Evolutionary conservation across 2,888 invertebrate genomes (phyloP), one percentile per base, ranked within the genome.

Genomic region (Tenthredo livida): DNA sequence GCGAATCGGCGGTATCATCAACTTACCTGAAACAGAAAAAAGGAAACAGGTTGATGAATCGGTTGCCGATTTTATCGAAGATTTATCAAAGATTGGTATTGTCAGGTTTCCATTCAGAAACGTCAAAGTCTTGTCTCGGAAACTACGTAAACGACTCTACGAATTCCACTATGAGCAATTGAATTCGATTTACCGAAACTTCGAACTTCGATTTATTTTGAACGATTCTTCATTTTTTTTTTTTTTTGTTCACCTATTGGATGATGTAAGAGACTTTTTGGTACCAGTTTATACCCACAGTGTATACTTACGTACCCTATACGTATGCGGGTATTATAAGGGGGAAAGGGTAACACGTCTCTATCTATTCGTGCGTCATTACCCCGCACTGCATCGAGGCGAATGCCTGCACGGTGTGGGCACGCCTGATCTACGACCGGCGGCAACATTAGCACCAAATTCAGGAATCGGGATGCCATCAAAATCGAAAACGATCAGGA

Each of bases 291-390:
- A 70, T 33, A 40, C 21, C 12, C 40, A 43, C 43, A 40, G n/a
- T 37, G 17, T n/a, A 15, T 21, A 72, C 72, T 40, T 40, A 40
- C 25, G 43, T 40, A 25, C 43, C 43, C 4, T 40, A 70, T 37
- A 37, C 72, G 29, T 29, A 73, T 73, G 72, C 72, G 72, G 70
- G 72, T 9, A 25, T n/a, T 9, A 25, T n/a, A n/a, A 73, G 25
- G 72, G n/a, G 43, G 72, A 73, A 77, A 77, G 29, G 77, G 80
- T 80, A 80, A 80, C 80, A 40, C 61, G 58, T 80, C 80, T 58
- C 91, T 93, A 93, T 93, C 93, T 91, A 92, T 93, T 93, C 92
- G 93, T 93, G 91, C 93, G 92, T 93, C 93, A 93, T 93, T 93
- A 93, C 92, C 93, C 91, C 91, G 77, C 77, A 54, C 77, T 77